Base-by-base conservation (phyloP, 2,888 invertebrate genomes). In the Serrognathus titanus region DNA sequence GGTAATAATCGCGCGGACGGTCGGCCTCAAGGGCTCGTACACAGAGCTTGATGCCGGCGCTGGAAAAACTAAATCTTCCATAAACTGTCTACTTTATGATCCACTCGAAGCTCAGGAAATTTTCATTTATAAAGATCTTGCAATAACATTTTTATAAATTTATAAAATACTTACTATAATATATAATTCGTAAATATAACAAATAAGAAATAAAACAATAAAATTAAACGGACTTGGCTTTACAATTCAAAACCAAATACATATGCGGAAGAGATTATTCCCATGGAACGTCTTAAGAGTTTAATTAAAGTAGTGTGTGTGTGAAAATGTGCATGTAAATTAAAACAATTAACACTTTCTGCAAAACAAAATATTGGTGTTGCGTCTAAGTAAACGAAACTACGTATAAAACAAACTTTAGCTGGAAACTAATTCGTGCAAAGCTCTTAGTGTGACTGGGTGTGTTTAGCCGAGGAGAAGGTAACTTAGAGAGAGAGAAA, bases 401-500 rank as follows among this genome's bases (percentile, higher is more conserved):
- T 65, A 65, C 62, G 63, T 63, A 58, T 63, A 63, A 63, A 64
- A 65, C 63, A 63, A 65, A 65, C 63, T 65, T 65, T 59, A 55
- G 55, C 62, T 65, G 55, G 59, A 60, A 65, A 65, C 64, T 64
- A 64, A 64, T 64, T 61, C 64, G 61, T 57, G 61, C 61, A 60
- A 58, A 60, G 54, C 61, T 59, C 55, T 36, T 62, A 64, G 62
- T 62, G 61, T 59, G 61, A 63, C 61, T 63, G 54, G 62, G 63
- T 63, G 64, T 66, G 68, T 65, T 67, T 67, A 68, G 67, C 65
- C 62, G 62, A 63, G 67, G 64, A 65, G 68, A 68, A 68, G 63
- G 64, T 65, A 66, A 66, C 63, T 66, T 64, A 50, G 59, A 38
- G 60, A 63, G 59, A 63, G 64, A 64, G 62, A 60, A 62, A 63